phyloP scores from a whole-genome alignment of 2,797 vertebrate species.

The Rhabdophis nuchalis region DNA sequence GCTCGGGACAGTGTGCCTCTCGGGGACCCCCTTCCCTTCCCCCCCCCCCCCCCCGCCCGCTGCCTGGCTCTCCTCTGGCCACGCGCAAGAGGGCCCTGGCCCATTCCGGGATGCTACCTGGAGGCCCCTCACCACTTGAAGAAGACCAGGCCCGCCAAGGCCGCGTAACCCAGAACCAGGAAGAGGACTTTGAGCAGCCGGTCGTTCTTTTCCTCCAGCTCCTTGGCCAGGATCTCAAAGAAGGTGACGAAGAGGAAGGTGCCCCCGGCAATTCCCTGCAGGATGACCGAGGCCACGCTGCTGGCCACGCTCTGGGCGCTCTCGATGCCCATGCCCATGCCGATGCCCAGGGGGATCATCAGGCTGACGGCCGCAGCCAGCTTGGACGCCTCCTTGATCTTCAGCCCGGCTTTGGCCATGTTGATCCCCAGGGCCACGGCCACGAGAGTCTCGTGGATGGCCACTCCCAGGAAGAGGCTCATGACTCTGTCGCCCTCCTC shows the following conservation, averaged over 20 bases:
- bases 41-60: background rate
- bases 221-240: slow-evolving; percentile 86
- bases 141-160: slow-evolving; percentile 80
- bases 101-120: background rate
- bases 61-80: background rate
- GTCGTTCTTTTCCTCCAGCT: slow-evolving; percentile 86
- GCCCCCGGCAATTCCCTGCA: slow-evolving; percentile 85
- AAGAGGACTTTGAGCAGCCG: slow-evolving; percentile 89
- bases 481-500: slow-evolving; percentile 77
- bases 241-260: slow-evolving; percentile 92
- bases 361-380: slow-evolving; percentile 78
- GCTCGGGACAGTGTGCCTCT: background rate
- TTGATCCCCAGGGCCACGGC: slow-evolving; percentile 85
- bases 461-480: slow-evolving; percentile 84
- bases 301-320: slow-evolving; percentile 73
- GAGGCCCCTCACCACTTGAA: slow-evolving; percentile 79
- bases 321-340: slow-evolving; percentile 83
- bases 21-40: background rate
- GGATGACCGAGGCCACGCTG: slow-evolving; percentile 75
- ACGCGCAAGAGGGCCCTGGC: background rate
- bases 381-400: slow-evolving; percentile 78
- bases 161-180: slow-evolving; percentile 82
- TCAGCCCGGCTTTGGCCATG: slow-evolving; percentile 77
- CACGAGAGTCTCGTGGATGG: slow-evolving; percentile 85
- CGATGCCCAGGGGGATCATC: slow-evolving; percentile 85